phyloP scores from a whole-genome alignment of 1,140 invertebrate genomes.

The Agraylea sexmaculata region DNA sequence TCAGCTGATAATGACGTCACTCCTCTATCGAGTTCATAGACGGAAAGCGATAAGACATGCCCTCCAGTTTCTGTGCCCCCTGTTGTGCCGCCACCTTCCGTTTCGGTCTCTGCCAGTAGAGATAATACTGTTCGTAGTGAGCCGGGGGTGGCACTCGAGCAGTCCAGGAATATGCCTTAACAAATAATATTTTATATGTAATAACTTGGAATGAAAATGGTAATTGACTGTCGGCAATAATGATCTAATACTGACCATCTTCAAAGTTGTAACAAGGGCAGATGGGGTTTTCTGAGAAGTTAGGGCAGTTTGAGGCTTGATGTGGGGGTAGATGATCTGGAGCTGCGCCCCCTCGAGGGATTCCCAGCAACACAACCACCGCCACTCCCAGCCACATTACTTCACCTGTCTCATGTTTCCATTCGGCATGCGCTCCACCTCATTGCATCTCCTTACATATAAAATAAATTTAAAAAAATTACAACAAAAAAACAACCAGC shows the following conservation, averaged over 20 bases:
- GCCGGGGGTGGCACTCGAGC: conserved; percentile 61
- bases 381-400: conserved; percentile 12
- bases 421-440: no score
- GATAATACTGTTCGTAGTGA: conserved; percentile 47
- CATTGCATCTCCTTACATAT: no score
- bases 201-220: not conserved
- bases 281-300: conserved; percentile 55
- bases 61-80: conserved; percentile 36
- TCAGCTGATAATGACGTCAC: conserved; percentile 56
- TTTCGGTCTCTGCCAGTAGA: conserved; percentile 34
- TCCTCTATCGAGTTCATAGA: conserved; percentile 72
- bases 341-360: not conserved
- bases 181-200: conserved; percentile 16
- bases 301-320: conserved; percentile 44
- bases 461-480: no score
- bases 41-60: conserved; percentile 69
- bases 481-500: no score
- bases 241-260: conserved; percentile 48
- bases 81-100: conserved; percentile 22
- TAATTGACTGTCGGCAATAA: not conserved
- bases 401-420: not conserved
- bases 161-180: conserved; percentile 72
- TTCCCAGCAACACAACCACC: conserved; percentile 11
- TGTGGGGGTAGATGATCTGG: conserved; percentile 3
- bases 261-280: conserved; percentile 87